Percentiles rank a stretch among this genome's conserved stretches.
Conservation (phyloP, 2,113 vertebrate species). For the western clawed frog (Xenopus tropicalis) region DNA sequence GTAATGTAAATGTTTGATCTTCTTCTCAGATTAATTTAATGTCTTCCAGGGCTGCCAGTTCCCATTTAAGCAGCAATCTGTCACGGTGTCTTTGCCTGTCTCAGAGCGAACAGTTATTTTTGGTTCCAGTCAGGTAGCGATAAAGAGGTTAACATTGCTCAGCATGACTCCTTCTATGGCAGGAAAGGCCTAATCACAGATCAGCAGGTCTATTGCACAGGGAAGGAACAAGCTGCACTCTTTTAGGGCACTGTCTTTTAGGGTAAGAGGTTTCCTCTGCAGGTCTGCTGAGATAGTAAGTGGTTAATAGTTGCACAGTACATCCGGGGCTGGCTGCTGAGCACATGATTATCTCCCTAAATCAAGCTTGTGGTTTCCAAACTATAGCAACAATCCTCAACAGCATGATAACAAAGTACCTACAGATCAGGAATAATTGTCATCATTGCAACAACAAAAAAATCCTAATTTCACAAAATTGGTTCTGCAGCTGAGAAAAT, state of each 20-base stretch:
- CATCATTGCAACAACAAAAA: too few relatives aligned
- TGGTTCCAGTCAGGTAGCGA: background rate
- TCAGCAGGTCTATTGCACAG: background rate
- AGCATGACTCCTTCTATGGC: background rate
- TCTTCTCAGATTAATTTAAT: too few relatives aligned
- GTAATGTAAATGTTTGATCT: too few relatives aligned
- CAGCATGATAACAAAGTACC: background rate
- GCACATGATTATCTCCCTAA: constrained; percentile 11
- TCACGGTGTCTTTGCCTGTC: background rate
- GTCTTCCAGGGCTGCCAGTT: too few relatives aligned
- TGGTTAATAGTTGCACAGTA: constrained; percentile 12
- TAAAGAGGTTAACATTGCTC: constrained; percentile 10
- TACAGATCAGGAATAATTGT: too few relatives aligned
- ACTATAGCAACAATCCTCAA: constrained; percentile 2
- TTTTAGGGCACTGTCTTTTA: constrained; percentile 8
- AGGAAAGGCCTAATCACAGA: constrained; percentile 18
- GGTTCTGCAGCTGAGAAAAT: constrained; percentile 1
- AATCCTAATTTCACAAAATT: constrained; percentile 2
- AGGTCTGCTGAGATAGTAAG: constrained; percentile 6
- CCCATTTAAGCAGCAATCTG: background rate
- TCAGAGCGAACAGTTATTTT: background rate
- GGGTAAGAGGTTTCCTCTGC: background rate
- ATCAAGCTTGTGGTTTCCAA: background rate
- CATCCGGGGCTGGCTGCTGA: background rate
- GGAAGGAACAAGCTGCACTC: constrained; percentile 3